Evolutionary conservation across 35 echinoderm and acorn worm species (phyloP).

Genomic region (Heliocidaris tuberculata): DNA sequence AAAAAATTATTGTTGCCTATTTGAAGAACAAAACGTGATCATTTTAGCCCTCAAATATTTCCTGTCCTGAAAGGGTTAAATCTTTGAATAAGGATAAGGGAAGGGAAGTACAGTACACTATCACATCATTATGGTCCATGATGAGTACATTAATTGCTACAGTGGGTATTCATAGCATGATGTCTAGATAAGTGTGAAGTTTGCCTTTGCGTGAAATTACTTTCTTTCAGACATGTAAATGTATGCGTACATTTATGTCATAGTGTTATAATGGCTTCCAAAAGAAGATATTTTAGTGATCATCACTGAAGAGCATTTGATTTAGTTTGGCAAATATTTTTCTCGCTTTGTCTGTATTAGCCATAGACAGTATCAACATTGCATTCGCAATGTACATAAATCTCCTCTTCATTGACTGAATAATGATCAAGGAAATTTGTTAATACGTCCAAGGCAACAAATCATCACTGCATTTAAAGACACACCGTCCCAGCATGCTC

Average conservation of each 20-base stretch:
- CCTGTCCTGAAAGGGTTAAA: too few relatives aligned
- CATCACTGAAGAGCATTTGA: not conserved
- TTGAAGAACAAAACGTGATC: too few relatives aligned
- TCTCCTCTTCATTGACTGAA: not conserved
- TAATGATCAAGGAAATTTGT: not conserved
- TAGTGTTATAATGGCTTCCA: not conserved
- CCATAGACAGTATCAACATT: not conserved
- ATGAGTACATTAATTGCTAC: not conserved
- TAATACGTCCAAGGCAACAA: not conserved
- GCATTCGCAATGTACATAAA: not conserved
- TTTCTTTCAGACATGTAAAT: not conserved
- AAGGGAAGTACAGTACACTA: not conserved
- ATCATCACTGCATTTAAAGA: not conserved
- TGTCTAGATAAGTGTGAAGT: not conserved
- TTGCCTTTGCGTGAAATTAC: not conserved
- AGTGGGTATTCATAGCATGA: not conserved
- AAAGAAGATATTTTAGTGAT: not conserved
- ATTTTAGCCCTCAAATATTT: too few relatives aligned
- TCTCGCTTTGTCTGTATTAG: not conserved
- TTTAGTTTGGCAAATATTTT: not conserved
- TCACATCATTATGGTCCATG: not conserved
- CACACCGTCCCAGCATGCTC: not conserved
- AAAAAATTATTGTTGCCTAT: too few relatives aligned
- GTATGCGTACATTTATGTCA: not conserved
- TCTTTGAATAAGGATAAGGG: too few relatives aligned